Percentiles rank a stretch among this genome's conserved stretches.
These are phyloP conservation scores for Neosilurus hyrtlii DNA, from an alignment of 2,797 vertebrate species.

Conservation along the genomic window DNA sequence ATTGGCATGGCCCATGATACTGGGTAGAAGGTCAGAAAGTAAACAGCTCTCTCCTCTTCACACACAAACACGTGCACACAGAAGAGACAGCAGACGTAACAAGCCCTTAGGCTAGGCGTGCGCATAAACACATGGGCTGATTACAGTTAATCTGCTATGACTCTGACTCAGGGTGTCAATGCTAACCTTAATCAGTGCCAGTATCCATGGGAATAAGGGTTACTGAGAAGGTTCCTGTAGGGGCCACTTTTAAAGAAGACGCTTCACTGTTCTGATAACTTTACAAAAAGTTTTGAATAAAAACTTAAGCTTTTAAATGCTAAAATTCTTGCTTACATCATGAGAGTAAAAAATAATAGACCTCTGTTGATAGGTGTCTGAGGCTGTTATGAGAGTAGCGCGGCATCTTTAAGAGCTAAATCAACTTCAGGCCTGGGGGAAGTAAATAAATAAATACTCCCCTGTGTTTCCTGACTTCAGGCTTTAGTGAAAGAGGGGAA, in stretches of 20 bases:
- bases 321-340: too few species aligned
- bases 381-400: too few species aligned
- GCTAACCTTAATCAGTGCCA: neutral
- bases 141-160: slow-evolving; percentile 56
- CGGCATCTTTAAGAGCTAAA: too few species aligned
- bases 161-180: too few species aligned
- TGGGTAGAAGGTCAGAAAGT: slow-evolving; percentile 28
- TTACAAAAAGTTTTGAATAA: neutral
- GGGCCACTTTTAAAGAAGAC: neutral
- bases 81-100: neutral
- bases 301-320: too few species aligned
- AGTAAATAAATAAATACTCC: too few species aligned
- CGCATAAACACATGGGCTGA: neutral
- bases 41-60: slow-evolving; percentile 15
- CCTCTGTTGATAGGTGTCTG: too few species aligned
- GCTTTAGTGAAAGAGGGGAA: too few species aligned
- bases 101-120: neutral
- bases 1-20: neutral
- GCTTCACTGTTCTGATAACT: neutral
- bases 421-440: too few species aligned
- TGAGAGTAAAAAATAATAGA: too few species aligned
- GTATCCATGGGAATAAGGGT: neutral
- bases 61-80: neutral
- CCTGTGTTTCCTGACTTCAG: too few species aligned
- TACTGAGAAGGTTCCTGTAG: neutral